Evolutionary conservation across 2,888 invertebrate species (phyloP).

Genomic region (Griposia aprilina): DNA sequence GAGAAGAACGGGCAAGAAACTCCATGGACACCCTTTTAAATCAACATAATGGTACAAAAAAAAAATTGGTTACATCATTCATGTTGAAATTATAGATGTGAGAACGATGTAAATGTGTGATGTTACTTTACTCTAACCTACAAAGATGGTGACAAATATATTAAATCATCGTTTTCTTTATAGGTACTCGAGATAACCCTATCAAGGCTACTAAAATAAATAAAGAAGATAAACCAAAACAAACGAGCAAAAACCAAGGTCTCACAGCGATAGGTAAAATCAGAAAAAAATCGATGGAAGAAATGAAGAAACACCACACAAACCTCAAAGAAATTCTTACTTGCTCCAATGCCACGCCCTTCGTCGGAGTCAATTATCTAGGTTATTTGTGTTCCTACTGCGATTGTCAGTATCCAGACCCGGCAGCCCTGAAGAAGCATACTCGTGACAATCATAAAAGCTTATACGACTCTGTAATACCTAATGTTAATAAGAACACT

Average conservation of each 20-base stretch:
- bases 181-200: constrained; percentile 40
- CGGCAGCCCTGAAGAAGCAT: constrained; percentile 72
- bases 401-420: constrained; percentile 58
- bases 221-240: not conserved
- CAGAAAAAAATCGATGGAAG: too few species aligned
- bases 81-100: too few species aligned
- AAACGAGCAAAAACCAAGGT: too few species aligned
- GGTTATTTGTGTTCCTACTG: constrained; percentile 74
- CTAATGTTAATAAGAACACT: constrained; percentile 64
- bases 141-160: not conserved
- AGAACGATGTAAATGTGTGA: too few species aligned
- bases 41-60: too few species aligned
- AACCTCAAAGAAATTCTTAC: constrained; percentile 46
- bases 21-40: too few species aligned
- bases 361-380: constrained; percentile 64
- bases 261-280: too few species aligned
- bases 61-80: too few species aligned
- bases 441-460: constrained; percentile 63
- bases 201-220: constrained; percentile 3
- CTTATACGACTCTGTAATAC: not conserved
- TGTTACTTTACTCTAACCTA: not conserved
- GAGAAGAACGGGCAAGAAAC: too few species aligned
- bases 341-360: constrained; percentile 73
- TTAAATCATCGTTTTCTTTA: constrained; percentile 47
- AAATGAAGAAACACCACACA: constrained; percentile 33